Evolutionary conservation across 2,113 vertebrate genomes (phyloP).

Genomic region (Seriola quinqueradiata): DNA sequence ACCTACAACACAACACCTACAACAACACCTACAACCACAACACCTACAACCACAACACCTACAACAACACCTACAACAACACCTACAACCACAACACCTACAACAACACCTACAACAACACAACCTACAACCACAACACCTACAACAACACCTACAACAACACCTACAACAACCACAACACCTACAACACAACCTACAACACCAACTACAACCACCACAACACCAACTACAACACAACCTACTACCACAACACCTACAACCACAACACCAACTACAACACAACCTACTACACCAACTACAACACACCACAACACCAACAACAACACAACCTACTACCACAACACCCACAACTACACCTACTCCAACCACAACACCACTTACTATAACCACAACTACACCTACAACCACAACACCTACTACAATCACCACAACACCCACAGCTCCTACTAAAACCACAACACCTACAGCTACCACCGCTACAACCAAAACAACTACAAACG

Average conservation of each 20-base stretch:
- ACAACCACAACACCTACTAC: not conserved
- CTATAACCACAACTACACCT: not conserved
- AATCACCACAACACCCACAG: not conserved
- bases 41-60: not conserved
- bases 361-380: not conserved
- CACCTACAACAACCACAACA: not conserved
- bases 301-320: not conserved
- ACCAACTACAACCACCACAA: not conserved
- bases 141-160: not conserved
- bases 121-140: not conserved
- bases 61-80: not conserved
- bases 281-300: not conserved
- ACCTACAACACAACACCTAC: constrained; percentile 21
- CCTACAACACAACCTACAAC: not conserved
- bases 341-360: not conserved
- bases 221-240: not conserved
- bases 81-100: not conserved
- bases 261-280: not conserved
- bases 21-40: too few species aligned
- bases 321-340: not conserved
- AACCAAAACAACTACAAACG: not conserved
- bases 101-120: not conserved
- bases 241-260: not conserved
- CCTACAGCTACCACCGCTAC: not conserved
- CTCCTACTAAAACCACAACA: not conserved